phyloP scores from a whole-genome alignment of 2,797 vertebrate genomes.

The Acanthurus tractus region DNA sequence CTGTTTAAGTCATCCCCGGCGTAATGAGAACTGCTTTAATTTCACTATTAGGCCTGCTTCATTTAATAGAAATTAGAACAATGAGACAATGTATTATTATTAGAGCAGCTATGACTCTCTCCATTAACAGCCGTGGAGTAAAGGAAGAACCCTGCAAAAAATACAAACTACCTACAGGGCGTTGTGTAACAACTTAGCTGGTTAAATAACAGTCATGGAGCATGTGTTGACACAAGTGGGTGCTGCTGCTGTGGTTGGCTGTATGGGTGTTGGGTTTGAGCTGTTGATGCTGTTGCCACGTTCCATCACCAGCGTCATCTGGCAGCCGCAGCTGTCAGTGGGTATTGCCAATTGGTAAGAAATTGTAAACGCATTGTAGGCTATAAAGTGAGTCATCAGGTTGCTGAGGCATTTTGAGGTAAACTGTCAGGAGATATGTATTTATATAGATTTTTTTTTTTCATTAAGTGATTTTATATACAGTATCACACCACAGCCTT shows the following conservation, averaged over 20 bases:
- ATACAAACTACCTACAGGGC: neutral
- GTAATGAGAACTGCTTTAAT: constrained; percentile 65
- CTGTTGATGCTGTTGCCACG: constrained; percentile 19
- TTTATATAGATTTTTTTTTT: neutral
- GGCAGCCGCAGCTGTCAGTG: constrained; percentile 22
- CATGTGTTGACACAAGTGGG: constrained; percentile 51
- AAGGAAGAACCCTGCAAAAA: neutral
- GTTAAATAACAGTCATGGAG: constrained; percentile 21
- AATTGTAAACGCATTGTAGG: constrained; percentile 18
- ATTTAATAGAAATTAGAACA: constrained; percentile 61
- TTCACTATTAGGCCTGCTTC: constrained; percentile 64
- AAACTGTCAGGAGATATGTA: too few species aligned
- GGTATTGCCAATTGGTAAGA: constrained; percentile 24
- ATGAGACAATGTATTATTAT: constrained; percentile 37
- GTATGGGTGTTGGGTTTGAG: constrained; percentile 31
- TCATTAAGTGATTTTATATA: neutral
- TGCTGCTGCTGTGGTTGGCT: constrained; percentile 45
- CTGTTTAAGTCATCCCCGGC: constrained; percentile 45
- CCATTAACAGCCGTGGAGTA: neutral
- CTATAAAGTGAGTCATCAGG: constrained; percentile 22
- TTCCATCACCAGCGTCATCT: constrained; percentile 32
- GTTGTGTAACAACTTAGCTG: constrained; percentile 7
- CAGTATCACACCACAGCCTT: neutral
- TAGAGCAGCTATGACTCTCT: constrained; percentile 14
- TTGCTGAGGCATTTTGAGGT: constrained; percentile 19